Evolutionary conservation across 2,797 vertebrate species (phyloP).

Genomic region (Bradypodion ventrale): DNA sequence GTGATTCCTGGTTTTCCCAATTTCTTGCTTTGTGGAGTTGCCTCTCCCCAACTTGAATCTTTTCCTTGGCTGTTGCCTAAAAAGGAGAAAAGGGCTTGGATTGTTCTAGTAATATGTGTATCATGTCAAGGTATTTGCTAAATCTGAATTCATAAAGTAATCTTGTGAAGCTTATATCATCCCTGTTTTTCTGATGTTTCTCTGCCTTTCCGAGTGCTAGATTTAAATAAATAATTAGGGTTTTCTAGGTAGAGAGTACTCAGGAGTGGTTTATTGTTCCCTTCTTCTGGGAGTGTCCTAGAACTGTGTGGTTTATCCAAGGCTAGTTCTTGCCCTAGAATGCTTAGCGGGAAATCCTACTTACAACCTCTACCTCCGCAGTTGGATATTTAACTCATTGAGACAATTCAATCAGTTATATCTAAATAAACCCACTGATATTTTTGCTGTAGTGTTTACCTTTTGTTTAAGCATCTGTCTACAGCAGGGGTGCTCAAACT

Average conservation of each 20-base stretch:
- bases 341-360: too few species aligned
- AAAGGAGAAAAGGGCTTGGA: background rate
- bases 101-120: background rate
- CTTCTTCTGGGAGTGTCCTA: too few species aligned
- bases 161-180: background rate
- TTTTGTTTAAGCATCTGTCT: background rate
- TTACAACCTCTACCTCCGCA: too few species aligned
- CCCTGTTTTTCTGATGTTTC: background rate
- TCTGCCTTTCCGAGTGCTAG: too few species aligned
- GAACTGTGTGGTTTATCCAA: too few species aligned
- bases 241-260: too few species aligned
- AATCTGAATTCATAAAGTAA: background rate
- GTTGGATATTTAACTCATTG: too few species aligned
- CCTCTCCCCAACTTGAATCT: slow-evolving; percentile 9
- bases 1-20: background rate
- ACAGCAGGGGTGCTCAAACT: too few species aligned
- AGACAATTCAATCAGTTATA: too few species aligned
- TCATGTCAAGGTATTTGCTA: background rate
- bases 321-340: too few species aligned
- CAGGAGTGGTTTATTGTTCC: too few species aligned
- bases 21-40: background rate
- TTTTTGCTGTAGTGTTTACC: background rate
- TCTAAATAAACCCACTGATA: background rate
- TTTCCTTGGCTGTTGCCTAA: slow-evolving; percentile 36
- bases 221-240: too few species aligned